Percentiles rank a stretch among this genome's conserved stretches.
Conservation (phyloP, 2,113 vertebrate species). For the Aythya baeri region DNA sequence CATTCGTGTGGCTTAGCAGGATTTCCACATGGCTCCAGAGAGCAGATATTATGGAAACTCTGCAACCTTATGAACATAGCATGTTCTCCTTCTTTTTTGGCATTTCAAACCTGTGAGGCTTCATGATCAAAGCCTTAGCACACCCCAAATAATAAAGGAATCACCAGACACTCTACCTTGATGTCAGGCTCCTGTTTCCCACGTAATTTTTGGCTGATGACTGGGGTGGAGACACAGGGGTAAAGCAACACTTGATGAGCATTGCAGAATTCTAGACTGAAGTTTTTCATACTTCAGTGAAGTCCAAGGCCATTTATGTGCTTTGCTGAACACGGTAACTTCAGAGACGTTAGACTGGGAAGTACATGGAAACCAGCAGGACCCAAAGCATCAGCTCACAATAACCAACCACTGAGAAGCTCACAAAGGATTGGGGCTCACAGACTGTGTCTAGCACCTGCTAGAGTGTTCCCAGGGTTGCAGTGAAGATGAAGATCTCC, state of each 20-base stretch:
- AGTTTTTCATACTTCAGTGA: neutral
- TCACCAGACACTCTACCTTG: neutral
- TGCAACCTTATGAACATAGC: neutral
- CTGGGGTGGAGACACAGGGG: neutral
- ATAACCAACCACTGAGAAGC: neutral
- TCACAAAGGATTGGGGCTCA: neutral
- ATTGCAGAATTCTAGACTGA: neutral
- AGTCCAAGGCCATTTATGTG: neutral
- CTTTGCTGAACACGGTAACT: neutral
- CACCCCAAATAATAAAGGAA: neutral
- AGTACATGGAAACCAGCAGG: neutral
- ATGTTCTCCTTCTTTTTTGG: neutral
- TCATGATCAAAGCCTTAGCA: neutral
- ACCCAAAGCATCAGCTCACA: neutral
- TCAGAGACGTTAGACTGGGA: neutral
- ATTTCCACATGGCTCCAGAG: neutral
- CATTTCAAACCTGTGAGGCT: neutral
- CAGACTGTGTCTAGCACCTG: neutral
- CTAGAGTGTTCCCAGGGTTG: neutral
- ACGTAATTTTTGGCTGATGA: neutral
- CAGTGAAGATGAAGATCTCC: neutral
- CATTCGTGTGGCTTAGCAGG: neutral
- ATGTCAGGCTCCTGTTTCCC: neutral
- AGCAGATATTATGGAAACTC: neutral
- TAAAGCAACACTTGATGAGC: accelerated